Evolutionary conservation across 2,113 vertebrate genomes (phyloP).

Genomic region (Hydrolagus affinis): DNA sequence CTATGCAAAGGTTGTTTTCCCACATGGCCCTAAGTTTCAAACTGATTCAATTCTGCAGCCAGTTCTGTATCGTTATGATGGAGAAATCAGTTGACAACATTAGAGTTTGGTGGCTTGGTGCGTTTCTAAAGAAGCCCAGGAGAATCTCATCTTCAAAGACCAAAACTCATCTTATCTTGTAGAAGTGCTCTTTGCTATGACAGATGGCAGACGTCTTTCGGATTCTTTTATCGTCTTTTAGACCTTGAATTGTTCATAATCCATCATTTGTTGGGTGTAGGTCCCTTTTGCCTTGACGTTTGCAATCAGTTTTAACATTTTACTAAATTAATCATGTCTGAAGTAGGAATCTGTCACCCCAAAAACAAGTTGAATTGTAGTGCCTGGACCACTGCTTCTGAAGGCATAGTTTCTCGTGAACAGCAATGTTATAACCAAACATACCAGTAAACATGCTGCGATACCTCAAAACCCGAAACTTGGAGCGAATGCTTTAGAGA

Average conservation of each 20-base stretch:
- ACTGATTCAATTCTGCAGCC: too few relatives aligned
- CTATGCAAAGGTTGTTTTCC: too few relatives aligned
- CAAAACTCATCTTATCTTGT: neutral
- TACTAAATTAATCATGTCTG: conserved; percentile 17
- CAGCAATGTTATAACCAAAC: neutral
- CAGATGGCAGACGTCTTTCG: neutral
- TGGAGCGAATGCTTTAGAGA: too few relatives aligned
- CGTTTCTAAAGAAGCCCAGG: neutral
- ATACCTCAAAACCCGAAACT: too few relatives aligned
- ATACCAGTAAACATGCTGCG: neutral
- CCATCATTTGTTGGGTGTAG: neutral
- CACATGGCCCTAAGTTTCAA: too few relatives aligned
- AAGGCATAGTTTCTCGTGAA: neutral
- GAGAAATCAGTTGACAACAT: neutral
- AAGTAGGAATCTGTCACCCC: neutral
- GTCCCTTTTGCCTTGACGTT: neutral
- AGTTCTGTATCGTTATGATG: neutral
- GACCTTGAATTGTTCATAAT: neutral
- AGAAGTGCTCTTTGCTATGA: neutral
- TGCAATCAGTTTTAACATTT: neutral
- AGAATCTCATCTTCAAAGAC: neutral
- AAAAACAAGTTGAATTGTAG: neutral
- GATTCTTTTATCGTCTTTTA: neutral
- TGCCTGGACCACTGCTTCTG: neutral
- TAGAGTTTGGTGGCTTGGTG: neutral